Evolutionary conservation across 2,797 vertebrate species (phyloP).

Genomic region (Potorous gilbertii): DNA sequence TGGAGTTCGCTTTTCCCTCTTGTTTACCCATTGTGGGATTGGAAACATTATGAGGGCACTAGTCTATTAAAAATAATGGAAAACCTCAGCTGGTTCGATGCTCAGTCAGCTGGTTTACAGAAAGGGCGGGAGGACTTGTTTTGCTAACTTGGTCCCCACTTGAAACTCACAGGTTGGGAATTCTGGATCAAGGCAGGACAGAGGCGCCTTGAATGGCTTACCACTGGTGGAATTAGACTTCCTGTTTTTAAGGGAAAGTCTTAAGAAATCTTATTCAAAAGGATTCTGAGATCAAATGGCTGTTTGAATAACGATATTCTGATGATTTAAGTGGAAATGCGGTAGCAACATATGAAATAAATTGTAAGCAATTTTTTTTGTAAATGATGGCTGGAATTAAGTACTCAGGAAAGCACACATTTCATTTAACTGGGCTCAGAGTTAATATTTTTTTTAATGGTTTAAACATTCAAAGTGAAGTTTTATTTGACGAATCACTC

Average conservation of each 20-base stretch:
- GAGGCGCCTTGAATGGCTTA: constrained; percentile 34
- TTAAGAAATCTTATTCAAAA: constrained; percentile 35
- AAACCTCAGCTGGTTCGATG: constrained; percentile 75
- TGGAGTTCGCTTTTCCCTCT: constrained; percentile 66
- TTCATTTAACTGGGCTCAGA: constrained; percentile 28
- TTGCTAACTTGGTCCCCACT: constrained; percentile 4
- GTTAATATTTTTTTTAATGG: background rate
- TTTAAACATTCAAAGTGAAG: background rate
- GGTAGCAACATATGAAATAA: constrained; percentile 27
- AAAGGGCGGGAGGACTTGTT: constrained; percentile 41
- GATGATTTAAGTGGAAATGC: constrained; percentile 30
- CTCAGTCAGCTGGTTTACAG: constrained; percentile 66
- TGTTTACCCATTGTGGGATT: constrained; percentile 81
- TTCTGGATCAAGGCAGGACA: constrained; percentile 55
- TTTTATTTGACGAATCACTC: constrained; percentile 33
- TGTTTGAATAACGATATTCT: constrained; percentile 26
- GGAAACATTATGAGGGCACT: constrained; percentile 76
- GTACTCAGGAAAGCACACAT: constrained; percentile 11
- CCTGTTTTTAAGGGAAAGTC: constrained; percentile 26
- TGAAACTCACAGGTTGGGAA: constrained; percentile 42
- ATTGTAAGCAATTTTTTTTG: constrained; percentile 19
- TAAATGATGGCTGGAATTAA: background rate
- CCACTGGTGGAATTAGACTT: constrained; percentile 29
- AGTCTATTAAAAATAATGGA: constrained; percentile 81
- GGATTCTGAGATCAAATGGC: constrained; percentile 18